Base-by-base conservation (phyloP, 2,797 vertebrate species). In the Pteronotus mesoamericanus region DNA sequence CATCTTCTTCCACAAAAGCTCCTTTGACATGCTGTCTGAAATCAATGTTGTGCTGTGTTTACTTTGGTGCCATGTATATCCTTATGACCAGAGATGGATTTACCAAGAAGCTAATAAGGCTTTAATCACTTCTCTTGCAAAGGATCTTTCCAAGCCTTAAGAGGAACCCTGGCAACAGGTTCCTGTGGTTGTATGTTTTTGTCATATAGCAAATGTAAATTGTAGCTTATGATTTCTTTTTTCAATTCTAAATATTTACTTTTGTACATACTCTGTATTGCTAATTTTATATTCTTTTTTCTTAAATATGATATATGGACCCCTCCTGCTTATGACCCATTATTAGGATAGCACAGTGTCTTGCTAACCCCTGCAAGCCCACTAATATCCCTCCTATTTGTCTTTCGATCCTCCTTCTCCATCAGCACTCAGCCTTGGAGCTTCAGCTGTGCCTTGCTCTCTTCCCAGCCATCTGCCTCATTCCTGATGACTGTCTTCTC, bases 161-260 rank as follows among this genome's bases (percentile, higher is more conserved):
- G 3, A 44, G 59, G 3, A 66, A 32, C n/a, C n/a, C 34, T 34
- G 53, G 16, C 18, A 61, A 32, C 22, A 9, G 11, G 2, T 72
- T 78, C 11, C 32, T 12, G 59, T 0, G 2, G 14, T 57, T 22
- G 11, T 10, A 14, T 48, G 32, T 44, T 84, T 93, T 89, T 75
- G 80, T 96, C 64, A 89, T 66, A 59, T 21, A 89, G 14, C 16
- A 74, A 96, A 95, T 66, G 46, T n/a, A 72, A 74, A 69, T 68
- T 51, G 9, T 26, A 26, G 68, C 71, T 69, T 89, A 7, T 46
- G 11, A 66, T 75, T 94, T 72, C 0, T 57, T 24, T 82, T 77
- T 78, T 57, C 37, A 91, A 91, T 19, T 69, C 29, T 91, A 77
- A 83, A 57, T 84, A 57, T 29, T 83, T 80, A 69, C 34, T 68